Base-by-base conservation (phyloP, 1,140 invertebrate genomes). In the Cheumatopsyche charites region DNA sequence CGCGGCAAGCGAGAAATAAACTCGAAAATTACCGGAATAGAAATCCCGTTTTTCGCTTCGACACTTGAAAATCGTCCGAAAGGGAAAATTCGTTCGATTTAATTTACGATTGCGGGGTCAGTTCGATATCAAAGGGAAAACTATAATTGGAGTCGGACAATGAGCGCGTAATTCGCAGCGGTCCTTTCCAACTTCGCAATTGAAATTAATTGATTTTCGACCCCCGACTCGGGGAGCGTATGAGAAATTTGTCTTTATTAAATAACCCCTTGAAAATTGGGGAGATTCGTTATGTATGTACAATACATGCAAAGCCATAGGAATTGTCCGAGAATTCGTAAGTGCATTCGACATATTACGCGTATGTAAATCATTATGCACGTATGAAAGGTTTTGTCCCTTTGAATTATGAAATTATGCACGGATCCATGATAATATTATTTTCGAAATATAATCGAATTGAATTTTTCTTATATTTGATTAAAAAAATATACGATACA, bases 181-280 rank as follows among this genome's bases (percentile, higher is more conserved):
- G 62, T 43, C 62, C 62, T 63, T 71, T 71, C 70, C 68, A 42
- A 55, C 45, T 76, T 76, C 43, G 73, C 74, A 73, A 76, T 76
- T 76, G 74, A 76, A 76, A 76, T 76, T 76, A 76, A 76, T 76
- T 76, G 74, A 75, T 72, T 75, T 63, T 58, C 47, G 41, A 58
- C 55, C 62, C 49, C 52, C 55, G 21, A n/a, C 43, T 29, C 66
- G 15, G 11, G 15, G 15, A 21, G 25, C 19, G 25, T 58, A 68
- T 42, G 66, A 55, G 66, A 68, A 68, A 68, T 68, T 68, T 68
- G 66, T 68, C 47, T 42, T 68, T 68, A 68, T 68, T 68, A 68
- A 68, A 68, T 68, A 68, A 55, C 45, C 66, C 66, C 17, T 55
- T 23, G 47, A 55, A 55, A 68, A 47, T 68, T 55, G 17, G 19